Conservation (phyloP, 2,113 vertebrate species). For the Aspiorhynchus laticeps region DNA sequence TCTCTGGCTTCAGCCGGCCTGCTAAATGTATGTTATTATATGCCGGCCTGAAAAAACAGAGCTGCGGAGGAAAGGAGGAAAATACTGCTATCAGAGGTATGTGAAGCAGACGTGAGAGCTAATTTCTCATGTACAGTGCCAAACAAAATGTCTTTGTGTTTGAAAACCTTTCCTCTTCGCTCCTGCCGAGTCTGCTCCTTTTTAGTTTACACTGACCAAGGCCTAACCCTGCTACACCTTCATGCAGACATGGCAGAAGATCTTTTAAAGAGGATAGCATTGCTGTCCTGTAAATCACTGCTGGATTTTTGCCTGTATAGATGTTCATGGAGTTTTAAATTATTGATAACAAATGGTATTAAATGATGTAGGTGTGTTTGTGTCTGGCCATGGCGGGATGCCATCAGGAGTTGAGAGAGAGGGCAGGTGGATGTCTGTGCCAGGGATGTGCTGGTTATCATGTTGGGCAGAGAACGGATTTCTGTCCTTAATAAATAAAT, state of each 20-base stretch:
- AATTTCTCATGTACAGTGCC: constrained; percentile 66
- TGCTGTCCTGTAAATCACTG: neutral
- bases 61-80: constrained; percentile 40
- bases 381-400: neutral
- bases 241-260: constrained; percentile 38
- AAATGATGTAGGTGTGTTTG: neutral
- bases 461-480: neutral
- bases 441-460: constrained; percentile 29
- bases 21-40: constrained; percentile 60
- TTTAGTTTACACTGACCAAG: constrained; percentile 53
- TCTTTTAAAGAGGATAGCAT: constrained; percentile 33
- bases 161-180: constrained; percentile 62
- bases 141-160: constrained; percentile 73
- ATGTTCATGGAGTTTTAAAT: constrained; percentile 13
- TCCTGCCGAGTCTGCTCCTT: constrained; percentile 46
- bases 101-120: constrained; percentile 52
- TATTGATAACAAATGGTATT: constrained; percentile 32
- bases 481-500: neutral
- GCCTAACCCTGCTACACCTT: constrained; percentile 20
- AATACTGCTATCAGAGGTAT: constrained; percentile 60
- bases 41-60: constrained; percentile 64
- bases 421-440: constrained; percentile 32
- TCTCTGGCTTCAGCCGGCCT: constrained; percentile 3
- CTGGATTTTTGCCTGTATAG: neutral
- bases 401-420: constrained; percentile 18